Base-by-base conservation (phyloP, 2,888 invertebrate genomes). In the Epistrophe eligans region DNA sequence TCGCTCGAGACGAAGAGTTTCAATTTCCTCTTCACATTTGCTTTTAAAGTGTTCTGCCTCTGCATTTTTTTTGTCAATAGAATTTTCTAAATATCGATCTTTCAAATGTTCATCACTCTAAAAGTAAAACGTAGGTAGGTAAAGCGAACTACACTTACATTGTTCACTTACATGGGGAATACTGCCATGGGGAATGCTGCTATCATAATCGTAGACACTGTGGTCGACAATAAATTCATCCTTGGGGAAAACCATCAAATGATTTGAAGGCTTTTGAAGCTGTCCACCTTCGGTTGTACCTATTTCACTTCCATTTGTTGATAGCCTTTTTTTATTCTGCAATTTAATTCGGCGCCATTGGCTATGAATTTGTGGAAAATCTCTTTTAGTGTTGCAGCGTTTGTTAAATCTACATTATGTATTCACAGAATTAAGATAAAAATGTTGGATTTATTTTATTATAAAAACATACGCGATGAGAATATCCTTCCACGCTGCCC, bases 21-120 rank as follows among this genome's bases (percentile, higher is more conserved):
- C 28, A 32, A 55, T 55, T 55, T 55, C 55, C 28, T 55, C 55
- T 28, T 55, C 55, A 55, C 7, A 55, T 32, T 55, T 55, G 15
- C 9, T 55, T 32, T 28, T 28, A 15, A 32, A n/a, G n/a, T 32
- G 32, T 9, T 32, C 15, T 1, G 15, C 28, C 15, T 28, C 55
- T 9, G 15, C 55, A 55, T 55, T 13, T n/a, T 15, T 55, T 15
- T 13, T 4, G 2, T 8, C 52, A 15, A 55, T 15, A 8, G 52
- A 55, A 15, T 28, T 55, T 28, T 32, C 28, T 2, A 15, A 15
- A 55, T 55, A 32, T 28, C 4, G 28, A n/a, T 55, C 32, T 55
- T n/a, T 55, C 0, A 8, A n/a, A 28, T 28, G 8, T 8, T 55
- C 32, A 28, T 32, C 15, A 15, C 8, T 55, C 55, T 55, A 28